Base-by-base conservation (phyloP, 2,797 vertebrate species). In the Manis javanica region DNA sequence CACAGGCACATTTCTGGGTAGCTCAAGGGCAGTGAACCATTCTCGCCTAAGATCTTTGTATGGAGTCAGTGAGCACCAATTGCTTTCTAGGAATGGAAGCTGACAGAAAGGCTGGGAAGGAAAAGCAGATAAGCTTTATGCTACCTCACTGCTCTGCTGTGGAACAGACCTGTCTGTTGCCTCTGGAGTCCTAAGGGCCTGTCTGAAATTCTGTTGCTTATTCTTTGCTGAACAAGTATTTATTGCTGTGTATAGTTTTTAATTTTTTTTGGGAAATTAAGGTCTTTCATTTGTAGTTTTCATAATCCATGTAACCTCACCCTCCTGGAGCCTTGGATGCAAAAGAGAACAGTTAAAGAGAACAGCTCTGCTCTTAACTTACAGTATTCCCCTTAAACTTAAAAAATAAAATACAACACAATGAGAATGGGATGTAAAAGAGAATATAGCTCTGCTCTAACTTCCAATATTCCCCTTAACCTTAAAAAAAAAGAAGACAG, bases 181-280 rank as follows among this genome's bases (percentile, higher is more conserved):
- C 90, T 71, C 46, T 92, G 34, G 72, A 68, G n/a, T 86, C 51
- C 68, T 85, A 34, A 55, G 46, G 68, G 63, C 46, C 57, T 90
- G 49, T 81, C 49, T 86, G 81, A 97, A 90, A 97, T 89, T 86
- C 69, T 89, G 42, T 84, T 90, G 88, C 79, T 63, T 94, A 66
- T 79, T 93, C 74, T 94, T 95, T 90, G n/a, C 72, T 90, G 64
- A 88, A 46, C 37, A 96, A 96, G 84, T 83, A 78, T 77, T 51
- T 71, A 59, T 68, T 68, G 39, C 90, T 95, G 8, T 93, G 85
- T 84, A 24, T 29, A 57, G 71, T 96, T 96, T 61, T 4, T 64
- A 91, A 79, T 88, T 87, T 83, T 95, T 91, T 95, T 89, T 94
- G 90, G 92, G 78, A 92, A 96, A 19, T 87, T 55, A 96, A 95